A percentile compares a stretch with the other conserved stretches of the same genome.
phyloP scores from a whole-genome alignment of 2,113 vertebrate species.

The Rhodinocichla rosea region DNA sequence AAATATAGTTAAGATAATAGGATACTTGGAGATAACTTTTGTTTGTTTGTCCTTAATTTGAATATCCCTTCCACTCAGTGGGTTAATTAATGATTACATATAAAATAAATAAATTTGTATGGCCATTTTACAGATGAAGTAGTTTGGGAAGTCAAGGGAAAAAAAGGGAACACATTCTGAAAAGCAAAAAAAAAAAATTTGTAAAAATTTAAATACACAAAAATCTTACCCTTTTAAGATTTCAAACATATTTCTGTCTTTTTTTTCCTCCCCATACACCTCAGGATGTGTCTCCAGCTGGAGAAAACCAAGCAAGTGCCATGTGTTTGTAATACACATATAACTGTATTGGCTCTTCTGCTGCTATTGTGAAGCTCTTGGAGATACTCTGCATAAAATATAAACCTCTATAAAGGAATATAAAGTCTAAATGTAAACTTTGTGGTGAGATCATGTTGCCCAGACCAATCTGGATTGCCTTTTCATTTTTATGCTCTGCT shows the following conservation, averaged over 20 bases:
- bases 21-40: background rate
- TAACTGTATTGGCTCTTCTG: background rate
- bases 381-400: slow-evolving; percentile 4
- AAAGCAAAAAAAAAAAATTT: background rate
- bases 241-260: background rate
- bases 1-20: background rate
- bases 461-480: background rate
- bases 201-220: background rate
- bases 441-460: slow-evolving; percentile 12
- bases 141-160: background rate
- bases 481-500: slow-evolving; percentile 3
- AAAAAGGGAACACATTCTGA: background rate
- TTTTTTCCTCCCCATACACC: rapidly evolving
- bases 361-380: background rate
- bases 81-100: background rate
- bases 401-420: background rate
- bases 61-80: background rate
- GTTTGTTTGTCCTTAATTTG: background rate
- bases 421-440: slow-evolving; percentile 28
- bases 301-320: background rate
- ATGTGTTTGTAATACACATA: slow-evolving; percentile 32
- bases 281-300: background rate
- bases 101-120: background rate
- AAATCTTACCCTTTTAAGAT: background rate
- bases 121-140: background rate